Evolutionary conservation across 1,140 invertebrate genomes (phyloP).

Genomic region (Drosophila prosaltans): DNA sequence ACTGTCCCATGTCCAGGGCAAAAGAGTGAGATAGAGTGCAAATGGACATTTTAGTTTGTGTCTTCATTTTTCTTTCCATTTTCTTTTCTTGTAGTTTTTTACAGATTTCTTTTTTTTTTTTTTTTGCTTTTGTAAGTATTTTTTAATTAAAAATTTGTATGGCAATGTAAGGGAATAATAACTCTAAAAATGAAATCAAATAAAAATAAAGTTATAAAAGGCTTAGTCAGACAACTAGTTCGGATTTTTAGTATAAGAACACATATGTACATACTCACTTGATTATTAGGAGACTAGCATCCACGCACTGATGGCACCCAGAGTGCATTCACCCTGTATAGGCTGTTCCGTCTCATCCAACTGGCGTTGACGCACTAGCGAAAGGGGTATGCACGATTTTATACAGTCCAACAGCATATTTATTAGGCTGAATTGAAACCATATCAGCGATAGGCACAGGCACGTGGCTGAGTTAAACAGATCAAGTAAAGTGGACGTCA

Average conservation of each 20-base stretch:
- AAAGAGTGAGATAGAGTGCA: slow-evolving; percentile 20
- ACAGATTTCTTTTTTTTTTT: not conserved
- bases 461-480: slow-evolving; percentile 6
- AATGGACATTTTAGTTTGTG: slow-evolving; percentile 43
- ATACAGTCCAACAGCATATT: slow-evolving; percentile 39
- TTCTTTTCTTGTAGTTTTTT: not conserved
- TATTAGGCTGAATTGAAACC: slow-evolving; percentile 39
- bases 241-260: not conserved
- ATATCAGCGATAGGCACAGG: slow-evolving; percentile 33
- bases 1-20: slow-evolving; percentile 39
- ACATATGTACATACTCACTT: not conserved
- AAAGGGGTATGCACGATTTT: slow-evolving; percentile 24
- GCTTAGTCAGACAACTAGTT: not conserved
- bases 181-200: slow-evolving; percentile 25
- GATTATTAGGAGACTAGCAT: slow-evolving; percentile 40
- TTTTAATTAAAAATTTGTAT: slow-evolving; percentile 57
- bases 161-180: slow-evolving; percentile 5
- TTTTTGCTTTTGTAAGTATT: slow-evolving; percentile 31
- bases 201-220: not conserved
- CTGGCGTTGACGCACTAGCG: slow-evolving; percentile 29
- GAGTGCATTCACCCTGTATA: slow-evolving; percentile 41
- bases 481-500: slow-evolving; percentile 14
- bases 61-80: not conserved
- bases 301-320: slow-evolving; percentile 47
- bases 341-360: slow-evolving; percentile 35